Percentiles rank a stretch among this genome's conserved stretches.
These are phyloP conservation scores for Platycheirus rosarum DNA, from an alignment of 2,888 invertebrate species.

Conservation along the genomic window DNA sequence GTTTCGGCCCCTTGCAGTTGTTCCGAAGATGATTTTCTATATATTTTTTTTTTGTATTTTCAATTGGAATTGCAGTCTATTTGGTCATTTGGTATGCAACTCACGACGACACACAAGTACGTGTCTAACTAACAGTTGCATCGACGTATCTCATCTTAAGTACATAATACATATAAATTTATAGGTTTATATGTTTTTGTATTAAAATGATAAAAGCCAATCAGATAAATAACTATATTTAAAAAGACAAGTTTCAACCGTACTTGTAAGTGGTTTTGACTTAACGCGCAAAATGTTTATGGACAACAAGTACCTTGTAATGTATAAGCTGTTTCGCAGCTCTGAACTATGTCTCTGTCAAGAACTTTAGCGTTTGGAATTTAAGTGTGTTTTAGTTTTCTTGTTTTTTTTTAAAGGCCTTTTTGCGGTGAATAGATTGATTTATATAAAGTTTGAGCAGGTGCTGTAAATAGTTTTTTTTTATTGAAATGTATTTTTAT, in stretches of 20 bases:
- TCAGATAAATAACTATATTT: constrained; percentile 33
- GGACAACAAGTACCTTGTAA: background rate
- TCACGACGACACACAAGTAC: constrained; percentile 55
- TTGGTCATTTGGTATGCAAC: constrained; percentile 63
- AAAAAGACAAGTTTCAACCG: constrained; percentile 33
- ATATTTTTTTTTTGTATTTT: constrained; percentile 41
- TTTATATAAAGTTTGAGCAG: too few relatives aligned
- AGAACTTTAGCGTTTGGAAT: constrained; percentile 25
- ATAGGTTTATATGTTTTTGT: background rate
- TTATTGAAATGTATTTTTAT: too few relatives aligned
- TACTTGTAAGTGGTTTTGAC: constrained; percentile 28
- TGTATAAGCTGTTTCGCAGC: constrained; percentile 20
- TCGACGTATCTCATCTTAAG: background rate
- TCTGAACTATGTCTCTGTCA: constrained; percentile 38
- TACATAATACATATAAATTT: background rate
- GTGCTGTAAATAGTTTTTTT: background rate
- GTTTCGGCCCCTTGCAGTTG: constrained; percentile 6
- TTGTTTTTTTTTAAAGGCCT: background rate
- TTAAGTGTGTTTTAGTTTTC: background rate
- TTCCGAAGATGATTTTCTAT: constrained; percentile 48
- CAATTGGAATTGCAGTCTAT: constrained; percentile 44
- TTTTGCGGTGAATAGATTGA: background rate
- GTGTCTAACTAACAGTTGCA: constrained; percentile 43
- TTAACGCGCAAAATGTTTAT: constrained; percentile 28
- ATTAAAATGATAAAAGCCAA: constrained; percentile 17